Evolutionary conservation across 2,113 vertebrate species (phyloP).

Genomic region (Paedocypris sp.): DNA sequence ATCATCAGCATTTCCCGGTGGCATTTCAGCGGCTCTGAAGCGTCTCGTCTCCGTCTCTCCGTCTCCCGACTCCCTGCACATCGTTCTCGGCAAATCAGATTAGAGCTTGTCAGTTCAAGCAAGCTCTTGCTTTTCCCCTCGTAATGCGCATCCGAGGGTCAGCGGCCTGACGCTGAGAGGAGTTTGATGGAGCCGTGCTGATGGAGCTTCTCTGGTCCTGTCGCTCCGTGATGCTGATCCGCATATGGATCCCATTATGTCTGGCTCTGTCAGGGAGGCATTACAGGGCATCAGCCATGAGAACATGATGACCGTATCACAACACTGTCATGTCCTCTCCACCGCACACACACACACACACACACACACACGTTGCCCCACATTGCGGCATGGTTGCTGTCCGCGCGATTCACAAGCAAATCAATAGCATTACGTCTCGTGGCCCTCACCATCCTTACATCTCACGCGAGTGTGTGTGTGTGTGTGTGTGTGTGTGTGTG

Average conservation of each 20-base stretch:
- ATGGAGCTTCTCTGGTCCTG: not conserved
- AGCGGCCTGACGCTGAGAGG: not conserved
- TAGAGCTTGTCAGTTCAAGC: not conserved
- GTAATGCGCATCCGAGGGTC: not conserved
- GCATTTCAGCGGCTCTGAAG: too few relatives aligned
- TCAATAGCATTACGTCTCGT: constrained; percentile 33
- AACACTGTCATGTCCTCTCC: constrained; percentile 33
- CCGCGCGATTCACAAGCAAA: constrained; percentile 14
- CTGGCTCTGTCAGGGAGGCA: constrained; percentile 22
- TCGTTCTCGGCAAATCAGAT: not conserved
- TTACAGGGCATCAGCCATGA: constrained; percentile 22
- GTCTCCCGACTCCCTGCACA: too few relatives aligned
- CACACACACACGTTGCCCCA: constrained; percentile 7
- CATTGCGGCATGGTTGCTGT: constrained; percentile 21
- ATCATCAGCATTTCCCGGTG: too few relatives aligned
- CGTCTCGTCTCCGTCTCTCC: too few relatives aligned
- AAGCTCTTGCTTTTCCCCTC: not conserved
- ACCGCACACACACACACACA: constrained; percentile 15
- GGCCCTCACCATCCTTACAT: constrained; percentile 15
- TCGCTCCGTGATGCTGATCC: constrained; percentile 5
- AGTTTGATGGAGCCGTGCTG: not conserved
- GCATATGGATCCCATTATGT: constrained; percentile 20
- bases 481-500: too few relatives aligned
- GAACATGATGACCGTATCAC: constrained; percentile 33
- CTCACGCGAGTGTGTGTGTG: not conserved